Base-by-base conservation (phyloP, 2,113 vertebrate genomes). In the Dissostichus mawsoni region DNA sequence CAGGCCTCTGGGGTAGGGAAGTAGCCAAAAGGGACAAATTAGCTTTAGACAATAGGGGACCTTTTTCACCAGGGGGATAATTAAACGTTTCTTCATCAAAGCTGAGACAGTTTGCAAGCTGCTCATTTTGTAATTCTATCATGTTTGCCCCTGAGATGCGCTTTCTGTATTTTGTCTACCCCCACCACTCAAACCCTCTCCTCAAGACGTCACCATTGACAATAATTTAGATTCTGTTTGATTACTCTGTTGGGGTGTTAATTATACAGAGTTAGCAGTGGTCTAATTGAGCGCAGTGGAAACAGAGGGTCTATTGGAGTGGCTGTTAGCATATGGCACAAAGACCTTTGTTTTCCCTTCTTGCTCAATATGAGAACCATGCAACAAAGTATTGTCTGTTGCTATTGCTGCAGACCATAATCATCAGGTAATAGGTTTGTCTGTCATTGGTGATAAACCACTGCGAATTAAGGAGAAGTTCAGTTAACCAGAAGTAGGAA, bases 1-100 rank as follows among this genome's bases (percentile, higher is more conserved):
- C 93, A 92, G 82, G 67, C 88, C 87, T 93, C 89, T 92, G 83
- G 94, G 88, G 92, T 92, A 92, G 90, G 93, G 94, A 95, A 95
- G 94, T 94, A 94, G 95, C 94, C 94, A 95, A 95, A 96, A 96
- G 93, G 92, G 94, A 95, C 94, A 96, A 95, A 96, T 96, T 95
- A 95, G 94, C 93, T 93, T 94, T 88, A 96, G 94, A 97, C 96
- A 96, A 96, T 94, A 94, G 93, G 92, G 93, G 94, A 97, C 96
- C 93, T 96, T 95, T 96, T 97, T 96, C 96, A 95, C 95, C 91
- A 84, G 90, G 93, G 92, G 95, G 93, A 95, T 97, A 97, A 97
- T 98, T 97, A 97, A 97, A 96, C 93, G 94, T 94, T 96, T 92
- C 96, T 96, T 95, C 95, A 96, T 97, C 96, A 97, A 97, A 98